These are phyloP conservation scores for Passer montanus DNA, from an alignment of 2,113 vertebrate genomes.

Conservation along the genomic window DNA sequence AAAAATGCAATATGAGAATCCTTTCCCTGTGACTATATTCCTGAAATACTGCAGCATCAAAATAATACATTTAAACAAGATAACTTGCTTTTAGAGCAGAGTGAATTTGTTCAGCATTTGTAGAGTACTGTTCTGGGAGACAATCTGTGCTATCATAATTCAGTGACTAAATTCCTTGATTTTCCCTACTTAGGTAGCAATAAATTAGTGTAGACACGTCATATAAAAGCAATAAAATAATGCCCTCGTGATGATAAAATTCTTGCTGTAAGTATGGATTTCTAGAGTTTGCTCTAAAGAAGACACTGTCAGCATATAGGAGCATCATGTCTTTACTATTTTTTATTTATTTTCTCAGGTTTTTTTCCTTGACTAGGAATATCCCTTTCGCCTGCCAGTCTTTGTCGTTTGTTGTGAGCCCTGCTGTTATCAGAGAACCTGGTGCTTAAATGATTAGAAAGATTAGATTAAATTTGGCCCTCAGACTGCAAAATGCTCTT, in stretches of 20 bases:
- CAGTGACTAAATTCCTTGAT: neutral
- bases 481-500: neutral
- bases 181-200: constrained; percentile 22
- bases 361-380: neutral
- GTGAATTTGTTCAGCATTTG: constrained; percentile 13
- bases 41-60: constrained; percentile 40
- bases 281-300: neutral
- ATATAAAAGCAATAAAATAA: neutral
- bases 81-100: neutral
- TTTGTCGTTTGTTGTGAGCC: neutral
- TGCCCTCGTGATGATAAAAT: neutral
- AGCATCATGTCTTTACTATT: neutral
- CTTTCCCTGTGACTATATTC: neutral
- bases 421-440: neutral
- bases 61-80: constrained; percentile 4
- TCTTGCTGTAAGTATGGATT: neutral
- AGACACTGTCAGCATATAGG: neutral
- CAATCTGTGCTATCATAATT: neutral
- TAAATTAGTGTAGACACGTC: neutral
- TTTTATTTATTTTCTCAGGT: neutral
- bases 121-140: neutral
- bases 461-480: neutral
- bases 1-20: constrained; percentile 17
- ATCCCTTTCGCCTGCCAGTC: accelerated
- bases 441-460: neutral